These are phyloP conservation scores for Rhogogaster chlorosoma DNA, from an alignment of 2,888 invertebrate species.

Conservation along the genomic window DNA sequence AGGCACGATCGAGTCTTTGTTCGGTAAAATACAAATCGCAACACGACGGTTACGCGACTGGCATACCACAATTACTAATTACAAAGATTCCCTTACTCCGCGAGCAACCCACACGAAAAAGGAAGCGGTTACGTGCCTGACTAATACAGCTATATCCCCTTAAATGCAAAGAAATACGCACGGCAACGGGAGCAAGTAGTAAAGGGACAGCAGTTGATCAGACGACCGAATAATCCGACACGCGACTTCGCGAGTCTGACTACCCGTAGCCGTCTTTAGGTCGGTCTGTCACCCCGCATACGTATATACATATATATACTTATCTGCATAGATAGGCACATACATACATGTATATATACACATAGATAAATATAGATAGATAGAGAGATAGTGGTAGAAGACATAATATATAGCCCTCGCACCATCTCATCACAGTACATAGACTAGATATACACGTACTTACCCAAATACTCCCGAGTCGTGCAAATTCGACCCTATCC, in stretches of 20 bases:
- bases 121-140: not conserved
- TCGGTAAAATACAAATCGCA: slow-evolving; percentile 13
- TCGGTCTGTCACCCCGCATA: slow-evolving; percentile 6
- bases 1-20: slow-evolving; percentile 13
- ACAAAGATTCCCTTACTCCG: not conserved
- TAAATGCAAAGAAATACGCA: not conserved
- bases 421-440: slow-evolving; percentile 11
- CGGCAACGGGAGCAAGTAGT: not conserved
- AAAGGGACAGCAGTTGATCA: slow-evolving; percentile 38
- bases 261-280: not conserved
- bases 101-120: not conserved
- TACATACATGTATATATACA: not conserved
- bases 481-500: slow-evolving; percentile 33
- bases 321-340: not conserved
- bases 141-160: not conserved
- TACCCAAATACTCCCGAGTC: slow-evolving; percentile 6
- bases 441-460: not conserved
- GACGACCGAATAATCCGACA: slow-evolving; percentile 38
- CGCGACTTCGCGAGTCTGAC: slow-evolving; percentile 31
- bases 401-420: slow-evolving; percentile 10
- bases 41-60: slow-evolving; percentile 15
- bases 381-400: not conserved
- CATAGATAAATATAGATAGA: not conserved
- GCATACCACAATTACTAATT: not conserved
- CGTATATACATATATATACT: not conserved